A percentile compares a stretch with the other conserved stretches of the same genome.
These are phyloP conservation scores for Zhuqinia jingwanae DNA, from an alignment of 2,888 invertebrate genomes.

Conservation along the genomic window DNA sequence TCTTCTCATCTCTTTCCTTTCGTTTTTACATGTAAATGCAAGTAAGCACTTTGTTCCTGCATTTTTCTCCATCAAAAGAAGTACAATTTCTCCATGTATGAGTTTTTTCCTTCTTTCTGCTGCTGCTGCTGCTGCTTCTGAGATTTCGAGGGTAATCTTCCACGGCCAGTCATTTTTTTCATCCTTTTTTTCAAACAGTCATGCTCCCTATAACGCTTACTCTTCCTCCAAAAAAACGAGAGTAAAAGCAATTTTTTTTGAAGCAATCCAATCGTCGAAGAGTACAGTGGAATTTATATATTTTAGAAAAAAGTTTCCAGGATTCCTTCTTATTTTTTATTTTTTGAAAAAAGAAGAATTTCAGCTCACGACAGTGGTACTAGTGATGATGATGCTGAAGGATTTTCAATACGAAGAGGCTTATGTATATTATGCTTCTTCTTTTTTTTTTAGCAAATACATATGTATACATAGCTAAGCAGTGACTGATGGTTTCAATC, in stretches of 20 bases:
- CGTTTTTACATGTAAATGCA: slow-evolving; percentile 46
- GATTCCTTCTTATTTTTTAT: not conserved
- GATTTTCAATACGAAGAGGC: slow-evolving; percentile 1
- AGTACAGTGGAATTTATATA: not conserved
- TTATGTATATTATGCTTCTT: slow-evolving; percentile 4
- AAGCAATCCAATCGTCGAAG: slow-evolving; percentile 42
- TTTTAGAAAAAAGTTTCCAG: slow-evolving; percentile 15
- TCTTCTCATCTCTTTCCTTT: not conserved
- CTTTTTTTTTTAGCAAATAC: not conserved
- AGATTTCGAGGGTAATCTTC: slow-evolving; percentile 46
- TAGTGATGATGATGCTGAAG: not conserved
- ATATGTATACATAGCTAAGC: too few relatives aligned
- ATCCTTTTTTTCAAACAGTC: not conserved
- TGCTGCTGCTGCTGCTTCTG: not conserved
- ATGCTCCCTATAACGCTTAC: slow-evolving; percentile 3
- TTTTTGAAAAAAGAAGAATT: not conserved
- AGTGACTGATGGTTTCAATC: slow-evolving; percentile 70
- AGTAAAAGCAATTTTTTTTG: slow-evolving; percentile 25
- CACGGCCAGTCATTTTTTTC: slow-evolving; percentile 44
- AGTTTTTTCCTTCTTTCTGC: not conserved
- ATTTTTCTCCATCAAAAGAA: not conserved
- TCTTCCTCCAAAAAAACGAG: not conserved
- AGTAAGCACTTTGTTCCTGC: slow-evolving; percentile 40
- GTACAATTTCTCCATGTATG: slow-evolving; percentile 9
- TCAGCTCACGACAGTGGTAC: not conserved